These are phyloP conservation scores for Colostygia pectinataria DNA, from an alignment of 2,888 invertebrate species.

Conservation along the genomic window DNA sequence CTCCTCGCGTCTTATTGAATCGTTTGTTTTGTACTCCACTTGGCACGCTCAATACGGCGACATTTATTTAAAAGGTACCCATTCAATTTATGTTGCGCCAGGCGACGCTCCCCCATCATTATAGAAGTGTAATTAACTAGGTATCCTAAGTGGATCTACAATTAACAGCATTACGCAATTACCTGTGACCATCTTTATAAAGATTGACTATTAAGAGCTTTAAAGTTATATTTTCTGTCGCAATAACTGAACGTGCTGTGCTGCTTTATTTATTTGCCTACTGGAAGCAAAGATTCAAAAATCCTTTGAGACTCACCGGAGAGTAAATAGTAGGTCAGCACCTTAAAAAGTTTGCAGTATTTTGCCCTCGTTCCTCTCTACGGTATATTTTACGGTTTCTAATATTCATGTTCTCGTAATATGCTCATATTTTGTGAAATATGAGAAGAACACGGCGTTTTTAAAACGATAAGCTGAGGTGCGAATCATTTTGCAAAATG, in stretches of 20 bases:
- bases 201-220: neutral
- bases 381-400: conserved; percentile 13
- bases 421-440: no score
- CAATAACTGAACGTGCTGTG: conserved; percentile 4
- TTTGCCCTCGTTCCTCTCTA: conserved; percentile 19
- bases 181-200: neutral
- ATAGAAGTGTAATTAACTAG: conserved; percentile 35
- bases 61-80: conserved; percentile 36
- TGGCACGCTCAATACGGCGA: conserved; percentile 40
- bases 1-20: conserved; percentile 38
- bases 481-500: conserved; percentile 2
- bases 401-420: conserved; percentile 5
- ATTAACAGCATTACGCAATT: conserved; percentile 21
- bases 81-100: conserved; percentile 39
- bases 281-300: conserved; percentile 21
- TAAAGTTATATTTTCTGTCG: neutral
- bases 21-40: conserved; percentile 44
- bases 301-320: conserved; percentile 26
- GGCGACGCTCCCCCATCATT: conserved; percentile 32
- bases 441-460: neutral
- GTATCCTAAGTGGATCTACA: conserved; percentile 21
- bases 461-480: neutral
- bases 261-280: conserved; percentile 12
- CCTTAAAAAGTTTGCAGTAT: conserved; percentile 23
- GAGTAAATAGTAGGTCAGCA: conserved; percentile 31